Evolutionary conservation across 2,888 invertebrate species (phyloP).

Genomic region (Hymenopus coronatus): DNA sequence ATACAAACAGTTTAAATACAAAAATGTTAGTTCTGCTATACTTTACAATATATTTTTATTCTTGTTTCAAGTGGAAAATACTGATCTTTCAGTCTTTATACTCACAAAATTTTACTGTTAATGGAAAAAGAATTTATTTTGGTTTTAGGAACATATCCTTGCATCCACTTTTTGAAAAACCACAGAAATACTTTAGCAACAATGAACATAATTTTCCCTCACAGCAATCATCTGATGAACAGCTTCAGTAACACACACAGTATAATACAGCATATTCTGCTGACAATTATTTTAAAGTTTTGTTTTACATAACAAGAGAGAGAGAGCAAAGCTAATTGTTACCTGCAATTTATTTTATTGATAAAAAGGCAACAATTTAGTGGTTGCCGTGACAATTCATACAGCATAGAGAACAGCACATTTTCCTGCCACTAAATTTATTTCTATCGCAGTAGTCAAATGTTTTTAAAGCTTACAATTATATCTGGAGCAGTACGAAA

Average conservation of each 20-base stretch:
- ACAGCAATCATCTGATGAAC: not conserved
- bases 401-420: too few species aligned
- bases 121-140: not conserved
- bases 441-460: too few species aligned
- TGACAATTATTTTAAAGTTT: not conserved
- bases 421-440: too few species aligned
- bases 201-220: not conserved
- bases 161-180: not conserved
- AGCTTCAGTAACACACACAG: not conserved
- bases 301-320: not conserved
- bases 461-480: too few species aligned
- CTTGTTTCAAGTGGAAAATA: not conserved
- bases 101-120: not conserved
- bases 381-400: too few species aligned
- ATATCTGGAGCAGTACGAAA: too few species aligned
- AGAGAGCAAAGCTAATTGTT: not conserved
- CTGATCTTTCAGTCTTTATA: not conserved
- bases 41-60: not conserved
- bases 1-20: not conserved
- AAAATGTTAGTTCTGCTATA: not conserved
- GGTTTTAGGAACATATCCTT: not conserved
- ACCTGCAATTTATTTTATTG: not conserved
- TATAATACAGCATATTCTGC: not conserved
- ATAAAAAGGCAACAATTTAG: too few species aligned
- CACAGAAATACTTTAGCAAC: not conserved